A percentile compares a stretch with the other conserved stretches of the same genome.
These are phyloP conservation scores for Nothura maculosa DNA, from an alignment of 2,797 vertebrate species.

Conservation along the genomic window DNA sequence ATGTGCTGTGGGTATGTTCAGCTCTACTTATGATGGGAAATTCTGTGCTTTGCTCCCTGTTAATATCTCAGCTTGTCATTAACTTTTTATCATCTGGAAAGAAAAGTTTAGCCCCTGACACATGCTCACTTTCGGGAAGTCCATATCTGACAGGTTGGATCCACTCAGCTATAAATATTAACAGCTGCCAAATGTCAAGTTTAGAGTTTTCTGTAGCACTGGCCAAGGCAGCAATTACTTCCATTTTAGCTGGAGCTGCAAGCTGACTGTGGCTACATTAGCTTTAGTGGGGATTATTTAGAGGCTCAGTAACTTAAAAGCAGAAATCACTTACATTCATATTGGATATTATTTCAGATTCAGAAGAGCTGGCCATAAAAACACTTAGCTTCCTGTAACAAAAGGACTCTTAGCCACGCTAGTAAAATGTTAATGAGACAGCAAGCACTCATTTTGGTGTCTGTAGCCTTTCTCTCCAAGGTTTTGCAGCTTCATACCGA, in stretches of 20 bases:
- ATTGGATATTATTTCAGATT: slow-evolving; percentile 64
- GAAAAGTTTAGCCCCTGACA: background rate
- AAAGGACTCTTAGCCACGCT: slow-evolving; percentile 65
- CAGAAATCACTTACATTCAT: slow-evolving; percentile 59
- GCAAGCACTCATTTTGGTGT: slow-evolving; percentile 55
- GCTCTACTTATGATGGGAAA: background rate
- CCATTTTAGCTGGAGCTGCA: slow-evolving; percentile 38
- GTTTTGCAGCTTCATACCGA: slow-evolving; percentile 49
- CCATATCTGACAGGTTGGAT: background rate
- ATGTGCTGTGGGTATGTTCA: background rate
- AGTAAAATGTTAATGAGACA: slow-evolving; percentile 72
- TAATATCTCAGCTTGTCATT: background rate
- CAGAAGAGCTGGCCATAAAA: slow-evolving; percentile 62
- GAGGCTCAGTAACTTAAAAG: slow-evolving; percentile 65
- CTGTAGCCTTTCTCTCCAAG: slow-evolving; percentile 40
- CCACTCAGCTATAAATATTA: slow-evolving; percentile 17
- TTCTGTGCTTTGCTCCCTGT: background rate
- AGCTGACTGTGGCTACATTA: slow-evolving; percentile 46
- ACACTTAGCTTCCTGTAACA: slow-evolving; percentile 70
- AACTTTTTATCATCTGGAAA: background rate
- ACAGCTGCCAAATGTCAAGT: slow-evolving; percentile 36
- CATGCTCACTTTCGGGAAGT: background rate
- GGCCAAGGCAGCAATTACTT: slow-evolving; percentile 62
- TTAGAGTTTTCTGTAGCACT: background rate
- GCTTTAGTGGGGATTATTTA: slow-evolving; percentile 53